Base-by-base conservation (phyloP, 2,113 vertebrate genomes). In the Alligator mississippiensis region DNA sequence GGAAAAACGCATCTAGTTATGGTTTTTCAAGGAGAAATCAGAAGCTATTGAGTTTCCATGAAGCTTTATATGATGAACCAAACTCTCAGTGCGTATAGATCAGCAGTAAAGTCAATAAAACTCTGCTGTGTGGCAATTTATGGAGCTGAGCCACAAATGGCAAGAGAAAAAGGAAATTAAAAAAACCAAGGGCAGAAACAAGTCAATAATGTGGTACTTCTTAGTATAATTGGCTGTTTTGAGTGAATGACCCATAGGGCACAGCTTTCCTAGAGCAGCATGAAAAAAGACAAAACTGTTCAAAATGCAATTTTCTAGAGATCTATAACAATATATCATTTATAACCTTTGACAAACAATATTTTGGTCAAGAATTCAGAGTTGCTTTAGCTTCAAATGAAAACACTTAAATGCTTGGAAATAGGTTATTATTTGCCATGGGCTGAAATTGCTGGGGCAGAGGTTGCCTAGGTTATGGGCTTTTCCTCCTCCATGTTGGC, bases 41-140 rank as follows among this genome's bases (percentile, higher is more conserved):
- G 85, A 89, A 88, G 12, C 8, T 68, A 55, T 77, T 82, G 79
- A 16, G 15, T 59, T 88, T 82, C 24, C 13, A 76, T 38, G 47
- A 55, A 61, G 34, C 0, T 13, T 21, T 27, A 13, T 82, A 93
- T 1, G 27, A 54, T 4, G 47, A 19, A 12, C 13, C 76, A 86
- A 8, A 38, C 77, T 63, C 22, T 74, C 64, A 72, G 28, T n/a
- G 17, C 68, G 11, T 38, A 18, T 59, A 3, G 1, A 34, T 28
- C 72, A 58, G 7, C 19, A 17, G 5, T 9, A 13, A 8, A 21
- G 72, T 13, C n/a, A 70, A 87, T 14, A n/a, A 2, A 3, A 27
- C 10, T 66, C 55, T 75, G 13, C 18, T 74, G 28, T 75, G 8
- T 75, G 38, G 28, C 25, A 25, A 11, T 6, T 24, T 77, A 66